Base-by-base conservation (phyloP, 2,113 vertebrate genomes). In the Ursus arctos region DNA sequence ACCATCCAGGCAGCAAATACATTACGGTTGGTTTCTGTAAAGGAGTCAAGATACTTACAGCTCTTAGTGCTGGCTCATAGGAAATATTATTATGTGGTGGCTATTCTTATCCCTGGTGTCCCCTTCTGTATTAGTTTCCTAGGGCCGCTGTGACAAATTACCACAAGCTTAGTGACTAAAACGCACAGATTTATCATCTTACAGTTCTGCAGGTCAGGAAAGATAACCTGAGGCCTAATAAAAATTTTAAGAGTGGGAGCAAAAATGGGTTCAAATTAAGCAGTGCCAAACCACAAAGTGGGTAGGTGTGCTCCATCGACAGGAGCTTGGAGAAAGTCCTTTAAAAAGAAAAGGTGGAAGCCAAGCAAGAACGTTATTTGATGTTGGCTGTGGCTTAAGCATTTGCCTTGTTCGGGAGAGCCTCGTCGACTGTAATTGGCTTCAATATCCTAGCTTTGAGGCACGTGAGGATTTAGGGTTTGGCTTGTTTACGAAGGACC, bases 231-330 rank as follows among this genome's bases (percentile, higher is more conserved):
- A 49, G 40, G 53, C 1, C 0, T 28, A 71, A 71, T 82, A 33
- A 40, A 91, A 91, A 47, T 36, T 63, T 90, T 51, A 51, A 77
- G 22, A 79, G 31, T 53, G 65, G 61, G 88, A 80, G 33, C 74
- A 90, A 51, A 49, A 63, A 28, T 36, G 24, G 12, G n/a, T 28
- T 90, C 1, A 4, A 51, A 51, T 51, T 5, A 24, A 36, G 26
- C 51, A 14, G 43, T 33, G 5, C 59, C 22, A 36, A 53, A 53
- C 24, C 1, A 0, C 43, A 33, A 65, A 67, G 59, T 91, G 72
- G 9, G 33, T 59, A 76, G 59, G 49, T 19, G 22, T 0, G 0
- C 33, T 40, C 33, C 18, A 28, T 24, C 2, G 22, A 40, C 33
- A 40, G 74, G 15, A 51, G 8, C 11, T 33, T 8, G 18, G 74